A percentile compares a stretch with the other conserved stretches of the same genome.
Evolutionary conservation across 92 coral and sea anemone species (phyloP).

Genomic region (Epizoanthus fatuus): DNA sequence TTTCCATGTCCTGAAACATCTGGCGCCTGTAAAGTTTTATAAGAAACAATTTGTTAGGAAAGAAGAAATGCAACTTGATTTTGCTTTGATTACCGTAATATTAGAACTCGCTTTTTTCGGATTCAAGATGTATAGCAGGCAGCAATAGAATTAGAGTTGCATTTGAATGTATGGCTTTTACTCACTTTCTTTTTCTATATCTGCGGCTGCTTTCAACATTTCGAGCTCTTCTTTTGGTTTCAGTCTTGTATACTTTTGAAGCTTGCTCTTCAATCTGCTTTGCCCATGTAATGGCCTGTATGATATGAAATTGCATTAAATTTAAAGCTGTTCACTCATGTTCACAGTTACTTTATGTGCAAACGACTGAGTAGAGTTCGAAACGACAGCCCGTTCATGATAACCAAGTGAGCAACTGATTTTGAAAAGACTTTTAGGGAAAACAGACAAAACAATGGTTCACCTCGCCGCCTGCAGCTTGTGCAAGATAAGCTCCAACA

Average conservation of each 20-base stretch:
- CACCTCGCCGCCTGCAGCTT: conserved; percentile 44
- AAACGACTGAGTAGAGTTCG: too few relatives aligned
- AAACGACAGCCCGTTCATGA: too few relatives aligned
- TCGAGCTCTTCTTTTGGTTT: conserved; percentile 86
- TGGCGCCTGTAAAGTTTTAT: conserved; percentile 60
- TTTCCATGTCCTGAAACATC: conserved; percentile 79
- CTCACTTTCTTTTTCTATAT: conserved; percentile 85
- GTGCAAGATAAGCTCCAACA: conserved; percentile 49
- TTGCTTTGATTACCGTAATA: background rate
- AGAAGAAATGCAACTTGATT: background rate
- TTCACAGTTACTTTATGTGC: too few relatives aligned
- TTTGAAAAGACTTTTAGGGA: background rate
- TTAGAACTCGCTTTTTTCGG: too few relatives aligned
- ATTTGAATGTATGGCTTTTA: too few relatives aligned
- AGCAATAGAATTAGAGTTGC: too few relatives aligned
- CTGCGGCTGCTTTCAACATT: conserved; percentile 95
- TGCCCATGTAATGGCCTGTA: conserved; percentile 45
- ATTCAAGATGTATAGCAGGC: too few relatives aligned
- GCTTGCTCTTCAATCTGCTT: conserved; percentile 51
- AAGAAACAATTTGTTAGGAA: background rate
- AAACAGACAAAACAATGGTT: background rate
- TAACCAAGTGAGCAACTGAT: background rate
- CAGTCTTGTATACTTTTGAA: conserved; percentile 81
- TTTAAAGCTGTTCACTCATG: background rate
- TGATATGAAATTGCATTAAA: background rate